Evolutionary conservation across 2,888 invertebrate genomes (phyloP).

Genomic region (Caenorhabditis sulstoni): DNA sequence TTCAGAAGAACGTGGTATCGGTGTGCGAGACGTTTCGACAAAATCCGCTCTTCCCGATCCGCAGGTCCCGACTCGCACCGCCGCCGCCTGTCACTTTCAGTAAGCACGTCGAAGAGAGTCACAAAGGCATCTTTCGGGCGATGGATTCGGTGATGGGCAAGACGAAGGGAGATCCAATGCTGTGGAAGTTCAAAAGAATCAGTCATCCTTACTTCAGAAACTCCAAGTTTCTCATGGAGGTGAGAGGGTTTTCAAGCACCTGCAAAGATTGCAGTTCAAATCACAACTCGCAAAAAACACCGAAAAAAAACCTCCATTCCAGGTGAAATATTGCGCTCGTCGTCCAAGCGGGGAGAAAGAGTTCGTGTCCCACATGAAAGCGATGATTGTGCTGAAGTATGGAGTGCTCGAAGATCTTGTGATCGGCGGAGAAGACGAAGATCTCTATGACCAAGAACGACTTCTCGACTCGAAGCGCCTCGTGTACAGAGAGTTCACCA

Average conservation of each 20-base stretch:
- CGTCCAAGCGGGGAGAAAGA: conserved; percentile 37
- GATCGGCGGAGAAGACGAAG: conserved; percentile 46
- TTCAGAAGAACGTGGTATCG: conserved; percentile 27
- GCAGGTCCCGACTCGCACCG: not conserved
- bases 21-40: conserved; percentile 24
- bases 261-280: not conserved
- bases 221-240: conserved; percentile 33
- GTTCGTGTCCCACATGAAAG: conserved; percentile 47
- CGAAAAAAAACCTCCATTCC: too few relatives aligned
- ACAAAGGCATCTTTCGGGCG: conserved; percentile 16
- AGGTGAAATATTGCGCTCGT: conserved; percentile 35
- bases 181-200: conserved; percentile 35
- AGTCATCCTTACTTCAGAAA: conserved; percentile 40
- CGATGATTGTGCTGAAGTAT: conserved; percentile 33
- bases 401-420: conserved; percentile 43
- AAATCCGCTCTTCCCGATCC: not conserved
- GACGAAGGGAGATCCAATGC: conserved; percentile 23
- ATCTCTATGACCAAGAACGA: conserved; percentile 36
- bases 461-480: conserved; percentile 33
- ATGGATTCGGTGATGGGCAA: conserved; percentile 38
- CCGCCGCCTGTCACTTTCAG: conserved; percentile 29
- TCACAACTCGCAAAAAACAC: too few relatives aligned
- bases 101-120: conserved; percentile 33
- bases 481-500: conserved; percentile 41
- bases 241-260: conserved; percentile 13